phyloP scores from a whole-genome alignment of 2,888 invertebrate species.

The Chalcosyrphus nemorum region DNA sequence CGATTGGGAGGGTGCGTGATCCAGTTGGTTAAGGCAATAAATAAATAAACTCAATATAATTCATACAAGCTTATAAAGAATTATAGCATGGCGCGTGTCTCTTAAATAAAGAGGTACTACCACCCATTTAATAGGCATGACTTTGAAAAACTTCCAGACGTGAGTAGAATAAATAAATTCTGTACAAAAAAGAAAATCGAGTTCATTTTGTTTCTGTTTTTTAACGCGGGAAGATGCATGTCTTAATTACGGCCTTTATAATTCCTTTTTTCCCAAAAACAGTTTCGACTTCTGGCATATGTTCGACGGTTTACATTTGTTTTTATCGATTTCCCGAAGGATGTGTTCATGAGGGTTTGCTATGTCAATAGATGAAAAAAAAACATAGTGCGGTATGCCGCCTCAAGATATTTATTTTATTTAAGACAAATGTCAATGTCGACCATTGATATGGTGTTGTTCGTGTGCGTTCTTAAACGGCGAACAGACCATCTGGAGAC shows the following conservation, averaged over 20 bases:
- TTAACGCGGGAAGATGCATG: background rate
- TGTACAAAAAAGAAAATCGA: background rate
- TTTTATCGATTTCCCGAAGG: background rate
- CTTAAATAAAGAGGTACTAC: background rate
- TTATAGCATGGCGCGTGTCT: background rate
- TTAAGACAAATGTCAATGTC: conserved; percentile 16
- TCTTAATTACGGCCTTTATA: too few relatives aligned
- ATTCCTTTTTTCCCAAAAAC: too few relatives aligned
- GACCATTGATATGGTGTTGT: background rate
- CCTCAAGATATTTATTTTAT: conserved; percentile 1
- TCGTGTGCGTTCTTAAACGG: background rate
- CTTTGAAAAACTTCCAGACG: background rate
- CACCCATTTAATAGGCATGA: background rate
- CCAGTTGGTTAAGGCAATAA: too few relatives aligned
- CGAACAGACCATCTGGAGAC: too few relatives aligned
- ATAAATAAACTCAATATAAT: background rate
- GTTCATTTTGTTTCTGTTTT: background rate
- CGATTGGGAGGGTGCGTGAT: conserved; percentile 3
- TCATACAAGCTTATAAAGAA: background rate
- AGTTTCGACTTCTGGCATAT: background rate
- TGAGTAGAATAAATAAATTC: conserved; percentile 8
- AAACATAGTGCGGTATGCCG: too few relatives aligned
- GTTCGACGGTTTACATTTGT: too few relatives aligned
- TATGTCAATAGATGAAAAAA: background rate
- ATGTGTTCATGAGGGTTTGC: background rate